Evolutionary conservation across 2,113 vertebrate genomes (phyloP), one percentile per base, ranked within the genome.

Genomic region (Oryzias melastigma): DNA sequence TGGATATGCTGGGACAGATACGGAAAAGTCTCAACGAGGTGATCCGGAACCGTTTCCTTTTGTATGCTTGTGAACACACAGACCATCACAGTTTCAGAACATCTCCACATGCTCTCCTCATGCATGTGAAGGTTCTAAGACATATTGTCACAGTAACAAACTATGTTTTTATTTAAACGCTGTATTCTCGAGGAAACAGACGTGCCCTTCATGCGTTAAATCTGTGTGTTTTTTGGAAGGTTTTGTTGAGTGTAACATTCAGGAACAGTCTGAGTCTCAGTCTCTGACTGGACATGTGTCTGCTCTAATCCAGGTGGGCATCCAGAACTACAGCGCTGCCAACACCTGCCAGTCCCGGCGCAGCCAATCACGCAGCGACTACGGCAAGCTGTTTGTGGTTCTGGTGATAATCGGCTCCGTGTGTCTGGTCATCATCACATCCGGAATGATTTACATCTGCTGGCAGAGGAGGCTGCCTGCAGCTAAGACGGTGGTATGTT

Each of bases 351-450:
- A 92, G 71, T 93, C 94, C 0, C 91, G 91, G 18, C 91, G 94
- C 61, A 94, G 92, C 75, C 94, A 94, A 75, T 93, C 92, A 0
- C 95, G 93, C 68, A 94, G 95, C 0, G 96, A 98, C 90, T 98
- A 98, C n/a, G 94, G 96, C 47, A 99, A 97, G 7, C 94, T 98
- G 53, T 98, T 98, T 18, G 93, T 98, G 66, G 95, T 99, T 40
- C 80, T 99, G 78, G 95, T 99, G 71, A 95, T 98, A 86, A 98
- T 99, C 0, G 97, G 97, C 7, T 96, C 95, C 17, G 83, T 98
- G 74, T 99, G 97, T 15, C 92, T 95, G 80, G 86, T 95, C 88
- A 97, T 99, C 88, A 99, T 99, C 17, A 90, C 93, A 0, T 86
- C 96, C 1, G 96, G 97, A 15, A 89, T 97, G 62, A 93, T 96